Conservation (phyloP, 2,888 invertebrate species). For the Archips xylosteana region DNA sequence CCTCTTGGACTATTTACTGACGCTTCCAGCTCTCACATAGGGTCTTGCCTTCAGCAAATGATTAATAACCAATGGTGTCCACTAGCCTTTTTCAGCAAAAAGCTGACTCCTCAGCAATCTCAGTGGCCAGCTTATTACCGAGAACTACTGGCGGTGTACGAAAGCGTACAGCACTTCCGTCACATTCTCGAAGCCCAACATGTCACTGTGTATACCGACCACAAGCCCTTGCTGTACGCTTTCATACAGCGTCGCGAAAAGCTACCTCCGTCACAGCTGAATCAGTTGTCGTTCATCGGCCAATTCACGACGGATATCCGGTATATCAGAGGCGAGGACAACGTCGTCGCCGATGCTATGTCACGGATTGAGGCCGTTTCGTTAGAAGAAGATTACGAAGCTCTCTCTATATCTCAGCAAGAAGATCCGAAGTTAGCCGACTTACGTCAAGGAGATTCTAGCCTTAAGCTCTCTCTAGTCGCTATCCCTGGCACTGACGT, state of each 20-base stretch:
- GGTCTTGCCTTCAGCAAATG: constrained; percentile 43
- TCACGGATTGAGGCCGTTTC: not conserved
- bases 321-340: constrained; percentile 13
- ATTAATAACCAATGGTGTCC: constrained; percentile 35
- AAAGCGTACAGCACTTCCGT: too few species aligned
- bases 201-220: too few species aligned
- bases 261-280: too few species aligned
- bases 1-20: constrained; percentile 39
- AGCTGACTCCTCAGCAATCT: too few species aligned
- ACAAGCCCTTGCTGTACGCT: too few species aligned
- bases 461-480: not conserved
- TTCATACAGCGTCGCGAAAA: too few species aligned
- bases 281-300: too few species aligned
- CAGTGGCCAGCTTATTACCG: too few species aligned
- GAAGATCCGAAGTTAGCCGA: not conserved
- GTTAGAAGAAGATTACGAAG: not conserved
- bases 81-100: too few species aligned
- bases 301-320: too few species aligned
- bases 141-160: too few species aligned
- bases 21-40: constrained; percentile 40
- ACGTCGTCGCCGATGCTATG: constrained; percentile 11
- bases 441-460: not conserved
- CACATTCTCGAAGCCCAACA: too few species aligned
- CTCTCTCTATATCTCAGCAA: constrained; percentile 5
- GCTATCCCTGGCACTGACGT: constrained; percentile 23